Evolutionary conservation across 2,888 invertebrate species (phyloP), one percentile per base, ranked within the genome.

Genomic region (Noctua janthina): DNA sequence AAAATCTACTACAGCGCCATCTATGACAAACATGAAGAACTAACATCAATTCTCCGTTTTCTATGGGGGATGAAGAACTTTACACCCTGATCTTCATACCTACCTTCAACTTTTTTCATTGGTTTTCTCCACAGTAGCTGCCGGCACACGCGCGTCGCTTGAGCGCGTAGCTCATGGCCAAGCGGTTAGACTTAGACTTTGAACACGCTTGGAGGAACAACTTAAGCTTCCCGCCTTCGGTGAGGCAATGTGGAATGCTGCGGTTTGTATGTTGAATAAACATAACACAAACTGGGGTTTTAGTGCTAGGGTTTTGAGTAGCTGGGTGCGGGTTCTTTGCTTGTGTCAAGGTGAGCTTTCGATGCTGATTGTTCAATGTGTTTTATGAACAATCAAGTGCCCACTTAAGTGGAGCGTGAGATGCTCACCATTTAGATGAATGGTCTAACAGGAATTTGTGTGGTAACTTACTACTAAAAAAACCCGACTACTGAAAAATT

Each of bases 221-320:
- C 78, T 81, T 81, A 77, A 83, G 81, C 81, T 68, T 68, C n/a
- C 15, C 51, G 83, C 59, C n/a, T 77, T 62, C 35, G 10, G 51
- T 54, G 51, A 68, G 10, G 20, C 54, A 46, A 35, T 56, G n/a
- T 78, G 20, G 35, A 67, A 79, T 67, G 15, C 15, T 29, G 67
- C 6, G 78, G 56, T 49, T 67, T 46, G 54, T 66, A n/a, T 46
- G 46, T 56, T 20, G 20, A 23, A 54, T 64, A 64, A 77, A 66
- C 66, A 54, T 78, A 13, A 35, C 29, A 29, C 29, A 10, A n/a
- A 23, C 29, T 54, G 17, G 17, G n/a, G 23, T 75, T 75, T n/a
- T 20, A 39, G n/a, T 15, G 23, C 1, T 20, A 7, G 17, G 11
- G 17, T 76, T 76, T 49, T 59, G n/a, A 62, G 59, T n/a, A 35